Evolutionary conservation across 92 coral and sea anemone species (phyloP).

Genomic region (Muricea muricata): DNA sequence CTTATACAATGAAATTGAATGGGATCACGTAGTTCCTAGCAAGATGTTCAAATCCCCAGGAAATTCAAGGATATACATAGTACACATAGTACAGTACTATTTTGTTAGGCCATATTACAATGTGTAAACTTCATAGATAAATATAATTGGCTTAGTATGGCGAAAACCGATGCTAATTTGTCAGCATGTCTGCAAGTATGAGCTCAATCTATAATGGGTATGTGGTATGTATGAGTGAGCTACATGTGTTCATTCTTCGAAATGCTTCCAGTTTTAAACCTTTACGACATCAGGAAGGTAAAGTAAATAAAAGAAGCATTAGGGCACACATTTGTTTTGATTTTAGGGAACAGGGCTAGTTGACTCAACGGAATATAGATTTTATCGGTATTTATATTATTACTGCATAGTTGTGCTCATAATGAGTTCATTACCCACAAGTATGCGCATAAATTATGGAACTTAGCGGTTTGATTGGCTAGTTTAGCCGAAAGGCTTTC

Average conservation of each 20-base stretch:
- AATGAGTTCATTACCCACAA: neutral
- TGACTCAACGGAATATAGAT: neutral
- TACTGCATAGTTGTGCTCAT: neutral
- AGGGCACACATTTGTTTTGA: neutral
- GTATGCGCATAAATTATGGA: neutral
- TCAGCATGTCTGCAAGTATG: neutral
- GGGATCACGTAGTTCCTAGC: neutral
- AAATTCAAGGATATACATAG: no score
- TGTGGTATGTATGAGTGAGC: neutral
- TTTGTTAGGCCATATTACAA: neutral
- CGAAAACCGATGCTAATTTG: neutral
- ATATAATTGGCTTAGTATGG: neutral
- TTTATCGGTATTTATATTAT: neutral
- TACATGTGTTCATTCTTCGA: neutral
- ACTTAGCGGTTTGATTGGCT: slow-evolving; percentile 21
- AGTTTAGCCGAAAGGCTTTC: neutral
- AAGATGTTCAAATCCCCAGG: neutral
- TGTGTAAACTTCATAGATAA: slow-evolving; percentile 1
- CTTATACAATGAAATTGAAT: neutral
- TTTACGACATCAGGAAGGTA: neutral
- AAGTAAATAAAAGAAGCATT: neutral
- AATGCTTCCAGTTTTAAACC: neutral
- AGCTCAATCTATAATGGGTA: neutral
- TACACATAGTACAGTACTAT: neutral
- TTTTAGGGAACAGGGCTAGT: neutral